phyloP scores from a whole-genome alignment of 1,140 invertebrate genomes.

The Pemphigus obesinymphae region DNA sequence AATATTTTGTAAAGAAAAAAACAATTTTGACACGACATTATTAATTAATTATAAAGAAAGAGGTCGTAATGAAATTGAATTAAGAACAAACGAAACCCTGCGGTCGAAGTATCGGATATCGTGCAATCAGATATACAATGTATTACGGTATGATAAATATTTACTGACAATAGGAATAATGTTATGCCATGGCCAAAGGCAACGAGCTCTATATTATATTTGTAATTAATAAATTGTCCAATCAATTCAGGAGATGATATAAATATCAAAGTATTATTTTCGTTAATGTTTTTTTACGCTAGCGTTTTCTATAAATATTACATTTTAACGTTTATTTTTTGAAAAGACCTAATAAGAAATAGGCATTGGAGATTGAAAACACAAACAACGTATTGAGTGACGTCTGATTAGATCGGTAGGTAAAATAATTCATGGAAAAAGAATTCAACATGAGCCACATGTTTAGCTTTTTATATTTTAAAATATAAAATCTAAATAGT shows the following conservation, averaged over 20 bases:
- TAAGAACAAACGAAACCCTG: slow-evolving; percentile 16
- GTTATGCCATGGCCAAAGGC: not conserved
- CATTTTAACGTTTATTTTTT: not conserved
- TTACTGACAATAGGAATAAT: slow-evolving; percentile 4
- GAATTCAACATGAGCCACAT: no score
- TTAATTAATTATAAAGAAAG: slow-evolving; percentile 17
- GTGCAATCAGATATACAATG: slow-evolving; percentile 9
- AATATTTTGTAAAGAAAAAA: not conserved
- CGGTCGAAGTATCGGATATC: slow-evolving; percentile 3
- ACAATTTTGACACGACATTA: slow-evolving; percentile 10
- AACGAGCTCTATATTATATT: not conserved
- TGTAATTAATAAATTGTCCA: not conserved
- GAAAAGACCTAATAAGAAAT: not conserved
- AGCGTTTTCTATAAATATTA: not conserved
- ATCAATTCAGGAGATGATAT: not conserved
- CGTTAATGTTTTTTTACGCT: no score
- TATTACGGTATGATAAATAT: slow-evolving; percentile 18
- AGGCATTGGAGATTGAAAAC: not conserved
- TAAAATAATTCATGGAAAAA: no score
- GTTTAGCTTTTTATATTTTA: no score
- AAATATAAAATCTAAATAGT: no score
- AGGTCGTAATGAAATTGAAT: slow-evolving; percentile 27
- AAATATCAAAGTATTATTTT: not conserved
- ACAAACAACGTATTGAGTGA: not conserved
- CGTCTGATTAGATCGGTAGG: not conserved